Conservation (phyloP, 2,888 invertebrate genomes). For the Drosophila pseudotalamancana region DNA sequence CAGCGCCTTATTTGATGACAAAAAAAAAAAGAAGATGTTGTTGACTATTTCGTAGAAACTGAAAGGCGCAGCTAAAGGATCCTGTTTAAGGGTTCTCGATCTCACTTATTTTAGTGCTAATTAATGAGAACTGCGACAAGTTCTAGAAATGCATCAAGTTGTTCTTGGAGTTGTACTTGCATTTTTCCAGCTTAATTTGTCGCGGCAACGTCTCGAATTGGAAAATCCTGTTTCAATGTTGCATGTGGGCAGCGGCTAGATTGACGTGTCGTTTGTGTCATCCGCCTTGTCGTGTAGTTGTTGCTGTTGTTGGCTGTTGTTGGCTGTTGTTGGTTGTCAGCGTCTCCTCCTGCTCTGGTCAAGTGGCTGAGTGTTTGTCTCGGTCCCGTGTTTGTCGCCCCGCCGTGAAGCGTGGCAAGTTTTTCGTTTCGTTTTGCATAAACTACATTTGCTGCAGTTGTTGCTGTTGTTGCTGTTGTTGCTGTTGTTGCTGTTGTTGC, state of each 20-base stretch:
- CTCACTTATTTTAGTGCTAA: slow-evolving; percentile 69
- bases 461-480: slow-evolving; percentile 14
- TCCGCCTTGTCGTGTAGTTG: slow-evolving; percentile 47
- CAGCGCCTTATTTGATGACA: slow-evolving; percentile 61
- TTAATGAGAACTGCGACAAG: slow-evolving; percentile 71
- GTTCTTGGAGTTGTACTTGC: slow-evolving; percentile 50
- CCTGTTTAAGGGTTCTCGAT: slow-evolving; percentile 18
- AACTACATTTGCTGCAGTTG: slow-evolving; percentile 40
- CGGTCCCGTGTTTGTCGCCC: slow-evolving; percentile 40
- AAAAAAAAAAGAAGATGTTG: slow-evolving; percentile 48
- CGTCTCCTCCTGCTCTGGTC: slow-evolving; percentile 40
- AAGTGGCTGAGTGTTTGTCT: slow-evolving; percentile 54
- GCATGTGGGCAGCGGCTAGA: slow-evolving; percentile 71
- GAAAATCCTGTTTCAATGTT: slow-evolving; percentile 70
- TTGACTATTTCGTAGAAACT: slow-evolving; percentile 69
- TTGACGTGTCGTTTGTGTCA: slow-evolving; percentile 78
- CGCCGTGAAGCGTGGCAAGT: slow-evolving; percentile 48
- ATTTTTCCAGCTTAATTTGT: slow-evolving; percentile 75
- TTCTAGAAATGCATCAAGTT: slow-evolving; percentile 45
- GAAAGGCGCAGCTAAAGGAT: slow-evolving; percentile 46
- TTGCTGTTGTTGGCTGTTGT: slow-evolving; percentile 26
- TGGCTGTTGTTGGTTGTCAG: slow-evolving; percentile 45
- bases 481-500: slow-evolving; percentile 10
- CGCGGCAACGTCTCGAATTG: slow-evolving; percentile 67
- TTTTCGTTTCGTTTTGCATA: slow-evolving; percentile 58